Evolutionary conservation across 2,888 invertebrate genomes (phyloP).

Genomic region (Cremastobaeus sp.): DNA sequence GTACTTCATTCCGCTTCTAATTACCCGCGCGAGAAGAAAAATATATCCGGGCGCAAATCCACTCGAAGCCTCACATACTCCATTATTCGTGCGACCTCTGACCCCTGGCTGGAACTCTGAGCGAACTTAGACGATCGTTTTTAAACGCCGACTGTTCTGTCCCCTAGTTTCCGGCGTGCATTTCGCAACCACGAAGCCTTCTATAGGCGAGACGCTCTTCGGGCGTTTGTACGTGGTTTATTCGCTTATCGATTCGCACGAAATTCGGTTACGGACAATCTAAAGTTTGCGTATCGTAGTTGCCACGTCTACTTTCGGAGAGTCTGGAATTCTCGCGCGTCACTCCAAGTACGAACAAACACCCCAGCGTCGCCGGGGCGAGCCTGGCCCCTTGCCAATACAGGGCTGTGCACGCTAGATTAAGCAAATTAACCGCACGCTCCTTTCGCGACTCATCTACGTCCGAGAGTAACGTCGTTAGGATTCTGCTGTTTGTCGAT

Average conservation of each 20-base stretch:
- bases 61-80: slow-evolving; percentile 23
- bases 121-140: slow-evolving; percentile 31
- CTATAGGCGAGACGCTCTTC: slow-evolving; percentile 23
- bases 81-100: slow-evolving; percentile 19
- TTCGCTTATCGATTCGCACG: slow-evolving; percentile 58
- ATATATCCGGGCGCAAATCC: slow-evolving; percentile 16
- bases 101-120: slow-evolving; percentile 8
- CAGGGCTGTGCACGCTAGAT: slow-evolving; percentile 65
- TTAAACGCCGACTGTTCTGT: slow-evolving; percentile 23
- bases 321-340: slow-evolving; percentile 44
- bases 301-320: slow-evolving; percentile 44
- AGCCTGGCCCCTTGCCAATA: slow-evolving; percentile 63
- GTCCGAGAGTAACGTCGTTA: slow-evolving; percentile 51
- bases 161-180: slow-evolving; percentile 22
- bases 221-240: slow-evolving; percentile 52
- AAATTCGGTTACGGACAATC: slow-evolving; percentile 58
- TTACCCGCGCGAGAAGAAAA: slow-evolving; percentile 3
- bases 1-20: background rate
- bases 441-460: slow-evolving; percentile 36
- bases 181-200: slow-evolving; percentile 34
- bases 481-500: slow-evolving; percentile 58
- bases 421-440: slow-evolving; percentile 66
- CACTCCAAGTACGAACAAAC: slow-evolving; percentile 31
- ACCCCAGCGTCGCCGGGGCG: slow-evolving; percentile 23
- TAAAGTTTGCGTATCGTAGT: slow-evolving; percentile 58